Base-by-base conservation (phyloP, 2,888 invertebrate genomes). In the Clusia tigrina region DNA sequence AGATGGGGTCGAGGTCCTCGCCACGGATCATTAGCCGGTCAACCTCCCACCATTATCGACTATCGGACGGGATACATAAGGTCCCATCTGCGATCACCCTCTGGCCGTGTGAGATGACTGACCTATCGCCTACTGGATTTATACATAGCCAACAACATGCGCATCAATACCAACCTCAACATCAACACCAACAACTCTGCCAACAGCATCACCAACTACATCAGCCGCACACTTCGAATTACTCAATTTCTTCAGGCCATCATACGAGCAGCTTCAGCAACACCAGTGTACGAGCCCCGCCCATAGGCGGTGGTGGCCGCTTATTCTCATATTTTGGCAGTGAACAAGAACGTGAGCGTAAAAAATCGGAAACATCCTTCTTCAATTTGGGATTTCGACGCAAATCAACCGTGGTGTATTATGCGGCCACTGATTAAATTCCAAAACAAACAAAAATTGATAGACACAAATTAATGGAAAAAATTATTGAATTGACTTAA, bases 41-140 rank as follows among this genome's bases (percentile, higher is more conserved):
- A 81, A 69, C 83, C 81, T 81, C 83, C 83, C 78, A 82, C 79
- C 76, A 81, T 79, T 79, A 83, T 83, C 74, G 84, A 84, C 66
- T 84, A 83, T 83, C 83, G 84, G 81, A 84, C 84, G 81, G 84
- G 84, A 67, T 95, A 95, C 86, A 95, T 95, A 83, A 90, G 94
- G 76, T 95, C 95, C 71, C 93, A 95, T 85, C 88, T 96, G 77
- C 90, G 95, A 74, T 95, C 95, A 77, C 95, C 95, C 56, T 95
- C 94, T 70, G 95, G 95, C 81, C 90, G 95, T 85, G 95, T 95
- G 84, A 89, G 95, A 90, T 95, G 92, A 94, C 91, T 89, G 86
- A 83, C 77, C 74, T 81, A 74, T 81, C 82, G 75, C 81, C 83
- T 71, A 80, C 81, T 65, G 81, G 80, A 69, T 81, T 78, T 73